A percentile compares a stretch with the other conserved stretches of the same genome.
Conservation (phyloP, 2,797 vertebrate species). For the Sparus aurata region DNA sequence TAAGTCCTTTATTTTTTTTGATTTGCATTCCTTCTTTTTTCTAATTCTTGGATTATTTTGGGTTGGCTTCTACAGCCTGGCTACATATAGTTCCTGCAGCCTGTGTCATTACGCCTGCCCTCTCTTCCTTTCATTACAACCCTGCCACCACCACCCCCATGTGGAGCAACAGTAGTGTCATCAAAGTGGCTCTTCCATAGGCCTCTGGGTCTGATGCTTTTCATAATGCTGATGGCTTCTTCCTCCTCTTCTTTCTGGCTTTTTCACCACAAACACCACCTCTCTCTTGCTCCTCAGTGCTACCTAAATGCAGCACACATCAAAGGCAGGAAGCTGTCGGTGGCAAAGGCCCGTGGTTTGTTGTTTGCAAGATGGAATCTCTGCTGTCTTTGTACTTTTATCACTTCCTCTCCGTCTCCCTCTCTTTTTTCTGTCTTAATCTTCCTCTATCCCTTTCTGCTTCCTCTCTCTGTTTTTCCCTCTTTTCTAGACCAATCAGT, state of each 20-base stretch:
- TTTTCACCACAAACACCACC: slow-evolving; percentile 59
- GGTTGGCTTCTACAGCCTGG: slow-evolving; percentile 71
- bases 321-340: slow-evolving; percentile 79
- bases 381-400: slow-evolving; percentile 70
- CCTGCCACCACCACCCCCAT: slow-evolving; percentile 43
- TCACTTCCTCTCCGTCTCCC: slow-evolving; percentile 30
- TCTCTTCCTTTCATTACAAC: slow-evolving; percentile 70
- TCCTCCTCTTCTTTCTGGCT: slow-evolving; percentile 69
- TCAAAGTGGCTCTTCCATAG: slow-evolving; percentile 83
- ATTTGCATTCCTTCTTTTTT: slow-evolving; percentile 53
- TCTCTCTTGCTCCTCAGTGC: slow-evolving; percentile 62
- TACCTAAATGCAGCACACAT: slow-evolving; percentile 80
- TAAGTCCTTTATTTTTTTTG: slow-evolving; percentile 60
- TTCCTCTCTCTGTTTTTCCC: slow-evolving; percentile 43
- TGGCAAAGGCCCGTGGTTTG: slow-evolving; percentile 76
- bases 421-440: slow-evolving; percentile 58
- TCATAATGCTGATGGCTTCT: slow-evolving; percentile 83
- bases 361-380: slow-evolving; percentile 77
- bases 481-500: slow-evolving; percentile 68
- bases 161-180: slow-evolving; percentile 78
- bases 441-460: slow-evolving; percentile 50
- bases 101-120: slow-evolving; percentile 69
- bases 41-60: slow-evolving; percentile 54
- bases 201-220: slow-evolving; percentile 82
- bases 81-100: slow-evolving; percentile 71